Evolutionary conservation across 2,888 invertebrate genomes (phyloP), one percentile per base, ranked within the genome.

Genomic region (Geophilus truncorum): DNA sequence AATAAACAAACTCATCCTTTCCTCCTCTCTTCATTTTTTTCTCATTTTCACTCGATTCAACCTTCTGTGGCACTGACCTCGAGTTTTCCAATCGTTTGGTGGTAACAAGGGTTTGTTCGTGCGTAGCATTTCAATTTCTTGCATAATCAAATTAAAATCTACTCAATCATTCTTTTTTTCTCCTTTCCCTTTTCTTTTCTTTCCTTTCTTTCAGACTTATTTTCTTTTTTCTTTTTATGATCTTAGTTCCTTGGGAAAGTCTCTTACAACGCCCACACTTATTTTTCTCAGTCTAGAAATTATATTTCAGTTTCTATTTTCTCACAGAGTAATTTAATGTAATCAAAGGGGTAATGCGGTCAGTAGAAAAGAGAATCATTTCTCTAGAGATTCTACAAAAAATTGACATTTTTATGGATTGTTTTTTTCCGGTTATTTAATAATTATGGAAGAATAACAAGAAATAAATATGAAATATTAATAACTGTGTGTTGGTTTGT

Each of bases 291-390:
- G 70, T 25, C 70, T 70, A 25, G 0, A 70, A 70, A 70, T 70
- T 70, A 70, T 28, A 25, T 70, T 70, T 28, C n/a, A n/a, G 9
- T 25, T n/a, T 70, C n/a, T 12, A 25, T 70, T 23, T 70, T 70
- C 70, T 28, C 70, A 70, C 70, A 70, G 25, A 70, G 70, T 70
- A 70, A 70, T 70, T 70, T 70, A 70, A 70, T 25, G 28, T 70
- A 70, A 70, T 70, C 70, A 70, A 70, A 70, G 70, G 70, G 70
- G 70, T 70, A 70, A 70, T 25, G 70, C 70, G 70, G 70, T 70
- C 70, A 70, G 70, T 70, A 70, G 70, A 70, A 25, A 70, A 25
- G 70, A 70, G 10, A 4, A 25, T 70, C 25, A 25, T 70, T 70
- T 70, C 70, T 70, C 28, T 25, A 70, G 70, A 70, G 70, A n/a